Evolutionary conservation across 2,797 vertebrate genomes (phyloP).

Genomic region (Hafferia zeledoni): DNA sequence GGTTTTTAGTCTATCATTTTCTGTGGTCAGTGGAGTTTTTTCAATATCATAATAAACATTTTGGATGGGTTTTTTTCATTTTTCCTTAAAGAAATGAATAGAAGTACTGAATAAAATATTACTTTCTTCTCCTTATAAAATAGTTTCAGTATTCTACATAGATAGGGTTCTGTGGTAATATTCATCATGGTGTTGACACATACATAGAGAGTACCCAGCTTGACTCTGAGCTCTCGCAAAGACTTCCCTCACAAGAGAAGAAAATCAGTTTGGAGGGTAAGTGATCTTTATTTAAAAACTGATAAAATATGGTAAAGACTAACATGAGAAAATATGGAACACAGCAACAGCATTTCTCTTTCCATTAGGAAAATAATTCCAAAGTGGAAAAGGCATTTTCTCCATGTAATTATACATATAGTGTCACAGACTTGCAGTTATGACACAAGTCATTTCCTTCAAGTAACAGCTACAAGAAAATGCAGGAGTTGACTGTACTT

Average conservation of each 20-base stretch:
- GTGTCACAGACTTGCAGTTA: neutral
- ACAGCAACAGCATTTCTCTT: neutral
- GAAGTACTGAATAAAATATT: neutral
- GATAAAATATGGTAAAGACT: neutral
- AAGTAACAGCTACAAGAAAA: neutral
- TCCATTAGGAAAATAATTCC: neutral
- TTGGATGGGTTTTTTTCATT: neutral
- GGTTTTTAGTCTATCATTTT: neutral
- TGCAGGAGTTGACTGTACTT: neutral
- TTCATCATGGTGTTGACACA: neutral
- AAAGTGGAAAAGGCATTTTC: neutral
- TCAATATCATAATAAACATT: neutral
- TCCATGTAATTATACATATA: neutral
- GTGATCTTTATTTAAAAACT: neutral
- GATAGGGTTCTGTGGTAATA: neutral
- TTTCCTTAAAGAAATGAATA: neutral
- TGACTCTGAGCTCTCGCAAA: neutral
- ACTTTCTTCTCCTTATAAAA: neutral
- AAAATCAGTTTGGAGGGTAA: neutral
- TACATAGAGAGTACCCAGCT: neutral
- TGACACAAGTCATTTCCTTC: neutral
- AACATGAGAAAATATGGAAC: neutral
- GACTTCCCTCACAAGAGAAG: neutral
- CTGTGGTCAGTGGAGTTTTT: neutral
- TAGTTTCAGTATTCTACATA: neutral